Percentiles rank a stretch among this genome's conserved stretches.
Evolutionary conservation across 2,888 invertebrate species (phyloP).

Genomic region (Stenolophus ochropezus): DNA sequence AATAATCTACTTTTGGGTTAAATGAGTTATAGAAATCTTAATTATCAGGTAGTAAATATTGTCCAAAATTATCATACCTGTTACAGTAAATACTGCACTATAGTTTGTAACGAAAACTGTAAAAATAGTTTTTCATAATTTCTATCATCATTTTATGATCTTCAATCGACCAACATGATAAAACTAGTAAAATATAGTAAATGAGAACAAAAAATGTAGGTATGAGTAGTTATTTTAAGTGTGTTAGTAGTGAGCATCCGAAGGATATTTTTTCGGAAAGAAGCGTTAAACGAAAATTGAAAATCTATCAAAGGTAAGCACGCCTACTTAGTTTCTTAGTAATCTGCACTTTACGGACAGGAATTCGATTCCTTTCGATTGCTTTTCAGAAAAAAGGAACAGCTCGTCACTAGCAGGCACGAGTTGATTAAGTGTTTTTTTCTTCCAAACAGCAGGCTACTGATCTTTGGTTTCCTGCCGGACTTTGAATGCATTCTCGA

Average conservation of each 20-base stretch:
- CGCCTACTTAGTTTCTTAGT: conserved; percentile 45
- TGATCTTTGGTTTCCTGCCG: conserved; percentile 27
- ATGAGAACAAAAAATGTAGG: too few species aligned
- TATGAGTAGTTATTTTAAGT: too few species aligned
- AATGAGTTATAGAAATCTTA: too few species aligned
- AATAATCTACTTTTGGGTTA: too few species aligned
- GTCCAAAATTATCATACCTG: too few species aligned
- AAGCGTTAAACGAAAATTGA: conserved; percentile 45
- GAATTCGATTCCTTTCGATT: conserved; percentile 55
- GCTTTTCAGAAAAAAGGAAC: conserved; percentile 48
- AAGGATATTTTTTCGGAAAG: conserved; percentile 25
- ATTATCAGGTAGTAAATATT: too few species aligned
- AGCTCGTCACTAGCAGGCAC: conserved; percentile 51
- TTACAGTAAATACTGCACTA: too few species aligned
- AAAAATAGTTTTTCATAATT: too few species aligned
- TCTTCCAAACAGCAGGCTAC: conserved; percentile 10
- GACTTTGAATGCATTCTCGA: conserved; percentile 14
- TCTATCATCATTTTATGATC: too few species aligned
- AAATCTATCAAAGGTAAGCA: conserved; percentile 51
- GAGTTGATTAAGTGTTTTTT: conserved; percentile 54
- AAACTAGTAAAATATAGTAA: too few species aligned
- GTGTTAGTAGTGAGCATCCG: neutral
- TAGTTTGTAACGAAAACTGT: too few species aligned
- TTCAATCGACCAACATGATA: too few species aligned
- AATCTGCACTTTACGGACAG: conserved; percentile 52